Percentiles rank a stretch among this genome's conserved stretches.
phyloP scores from a whole-genome alignment of 2,113 vertebrate genomes.

The Dicrurus megarhynchus region DNA sequence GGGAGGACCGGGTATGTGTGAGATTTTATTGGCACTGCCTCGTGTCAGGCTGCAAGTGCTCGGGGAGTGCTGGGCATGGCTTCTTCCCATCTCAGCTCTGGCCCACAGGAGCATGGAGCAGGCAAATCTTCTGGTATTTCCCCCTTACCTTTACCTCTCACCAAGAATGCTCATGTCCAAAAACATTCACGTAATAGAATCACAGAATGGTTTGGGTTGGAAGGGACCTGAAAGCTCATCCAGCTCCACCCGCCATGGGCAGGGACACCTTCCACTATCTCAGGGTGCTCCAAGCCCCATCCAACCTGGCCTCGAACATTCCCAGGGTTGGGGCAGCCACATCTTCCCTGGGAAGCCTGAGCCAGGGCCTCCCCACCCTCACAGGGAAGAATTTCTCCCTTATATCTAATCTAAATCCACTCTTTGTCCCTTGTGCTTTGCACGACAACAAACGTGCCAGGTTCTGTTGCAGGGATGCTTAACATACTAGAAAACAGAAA shows the following conservation, averaged over 20 bases:
- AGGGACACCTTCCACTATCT: not conserved
- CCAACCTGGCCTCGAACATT: not conserved
- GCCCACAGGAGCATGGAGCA: not conserved
- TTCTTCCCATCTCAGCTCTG: not conserved
- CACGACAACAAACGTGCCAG: fast-evolving
- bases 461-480: not conserved
- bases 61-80: not conserved
- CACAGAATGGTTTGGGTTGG: not conserved
- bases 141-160: not conserved
- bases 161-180: not conserved
- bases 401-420: not conserved
- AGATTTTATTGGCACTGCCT: not conserved
- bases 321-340: not conserved
- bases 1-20: not conserved
- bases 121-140: not conserved
- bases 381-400: not conserved
- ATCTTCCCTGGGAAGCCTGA: not conserved
- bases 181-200: fast-evolving
- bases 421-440: not conserved
- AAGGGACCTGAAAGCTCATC: not conserved
- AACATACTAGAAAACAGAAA: not conserved
- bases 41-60: fast-evolving
- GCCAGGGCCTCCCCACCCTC: not conserved
- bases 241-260: not conserved
- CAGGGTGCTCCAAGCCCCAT: not conserved